Evolutionary conservation across 2,113 vertebrate species (phyloP).

Genomic region (Dromaius novaehollandiae): DNA sequence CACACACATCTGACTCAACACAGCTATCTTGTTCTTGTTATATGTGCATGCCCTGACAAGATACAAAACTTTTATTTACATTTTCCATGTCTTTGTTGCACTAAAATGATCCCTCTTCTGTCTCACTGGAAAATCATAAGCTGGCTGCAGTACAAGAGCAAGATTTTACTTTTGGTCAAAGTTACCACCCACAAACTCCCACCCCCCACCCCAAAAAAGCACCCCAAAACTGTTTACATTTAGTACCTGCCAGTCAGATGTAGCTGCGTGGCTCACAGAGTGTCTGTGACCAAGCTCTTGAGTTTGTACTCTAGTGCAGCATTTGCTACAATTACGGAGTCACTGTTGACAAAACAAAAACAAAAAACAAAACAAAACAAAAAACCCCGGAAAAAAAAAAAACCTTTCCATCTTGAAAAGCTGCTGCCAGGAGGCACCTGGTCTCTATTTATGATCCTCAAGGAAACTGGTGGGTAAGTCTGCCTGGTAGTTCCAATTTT

Average conservation of each 20-base stretch:
- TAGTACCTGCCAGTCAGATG: conserved; percentile 70
- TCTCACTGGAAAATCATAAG: conserved; percentile 62
- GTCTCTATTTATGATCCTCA: conserved; percentile 56
- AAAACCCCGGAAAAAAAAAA: conserved; percentile 53
- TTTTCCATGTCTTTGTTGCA: conserved; percentile 40
- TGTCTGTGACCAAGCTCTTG: conserved; percentile 57
- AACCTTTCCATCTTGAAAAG: conserved; percentile 61
- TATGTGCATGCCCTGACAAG: conserved; percentile 27
- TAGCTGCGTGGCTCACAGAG: conserved; percentile 54
- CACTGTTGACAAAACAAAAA: conserved; percentile 64
- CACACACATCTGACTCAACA: neutral
- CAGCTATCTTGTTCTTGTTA: conserved; percentile 27
- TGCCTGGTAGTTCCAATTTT: neutral
- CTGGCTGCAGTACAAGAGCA: conserved; percentile 79
- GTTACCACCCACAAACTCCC: conserved; percentile 58
- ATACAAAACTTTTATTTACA: conserved; percentile 57
- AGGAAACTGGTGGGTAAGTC: neutral
- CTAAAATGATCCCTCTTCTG: conserved; percentile 69
- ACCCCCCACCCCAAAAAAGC: conserved; percentile 51
- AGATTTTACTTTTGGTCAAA: conserved; percentile 76
- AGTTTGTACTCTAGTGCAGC: conserved; percentile 81
- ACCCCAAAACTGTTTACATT: conserved; percentile 58
- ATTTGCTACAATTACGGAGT: conserved; percentile 77
- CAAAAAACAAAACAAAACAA: conserved; percentile 55
- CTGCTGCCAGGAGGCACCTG: conserved; percentile 77